Evolutionary conservation across 2,113 vertebrate genomes (phyloP).

Genomic region (Rousettus leschenaultii): DNA sequence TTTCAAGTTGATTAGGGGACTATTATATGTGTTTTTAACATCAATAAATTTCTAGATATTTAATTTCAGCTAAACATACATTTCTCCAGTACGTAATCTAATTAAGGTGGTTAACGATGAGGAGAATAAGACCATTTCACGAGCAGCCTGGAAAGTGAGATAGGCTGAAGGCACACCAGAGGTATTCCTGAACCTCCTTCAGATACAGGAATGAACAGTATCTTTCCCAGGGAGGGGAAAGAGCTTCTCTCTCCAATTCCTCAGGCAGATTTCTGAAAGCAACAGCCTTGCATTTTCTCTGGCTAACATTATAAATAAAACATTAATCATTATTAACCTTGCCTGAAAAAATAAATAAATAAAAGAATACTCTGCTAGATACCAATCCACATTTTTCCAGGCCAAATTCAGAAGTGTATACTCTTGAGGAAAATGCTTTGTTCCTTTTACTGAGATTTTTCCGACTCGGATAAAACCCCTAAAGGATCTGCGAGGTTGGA

Average conservation of each 20-base stretch:
- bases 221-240: neutral
- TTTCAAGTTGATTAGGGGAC: neutral
- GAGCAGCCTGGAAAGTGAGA: neutral
- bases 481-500: neutral
- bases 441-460: slow-evolving; percentile 25
- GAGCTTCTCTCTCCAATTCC: neutral
- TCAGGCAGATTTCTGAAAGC: slow-evolving; percentile 17
- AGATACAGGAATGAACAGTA: neutral
- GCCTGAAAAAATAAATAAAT: neutral
- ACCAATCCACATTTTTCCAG: neutral
- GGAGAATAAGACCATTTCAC: neutral
- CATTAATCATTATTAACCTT: slow-evolving; percentile 45
- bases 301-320: slow-evolving; percentile 56
- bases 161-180: neutral
- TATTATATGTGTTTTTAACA: neutral
- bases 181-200: neutral
- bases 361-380: neutral
- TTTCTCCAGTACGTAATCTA: neutral
- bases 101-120: neutral
- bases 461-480: neutral
- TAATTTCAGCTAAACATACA: neutral
- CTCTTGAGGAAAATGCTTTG: neutral
- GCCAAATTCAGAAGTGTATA: neutral
- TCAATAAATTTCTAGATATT: neutral
- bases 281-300: slow-evolving; percentile 30